These are phyloP conservation scores for Spheniscus humboldti DNA, from an alignment of 2,797 vertebrate species.

Conservation along the genomic window DNA sequence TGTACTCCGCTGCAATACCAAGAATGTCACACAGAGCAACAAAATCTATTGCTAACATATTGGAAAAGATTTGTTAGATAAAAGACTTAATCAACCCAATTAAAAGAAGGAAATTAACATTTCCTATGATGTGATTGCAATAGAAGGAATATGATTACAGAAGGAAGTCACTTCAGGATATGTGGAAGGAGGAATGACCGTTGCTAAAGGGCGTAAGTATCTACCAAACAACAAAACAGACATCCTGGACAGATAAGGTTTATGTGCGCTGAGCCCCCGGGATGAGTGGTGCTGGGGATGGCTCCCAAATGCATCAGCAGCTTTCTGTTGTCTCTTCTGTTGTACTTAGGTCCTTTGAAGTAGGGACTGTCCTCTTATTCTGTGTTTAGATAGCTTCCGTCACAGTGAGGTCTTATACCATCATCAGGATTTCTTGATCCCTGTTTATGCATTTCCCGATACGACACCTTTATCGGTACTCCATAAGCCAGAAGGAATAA, in stretches of 20 bases:
- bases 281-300: background rate
- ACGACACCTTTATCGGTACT: background rate
- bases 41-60: background rate
- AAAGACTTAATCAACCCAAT: constrained; percentile 41
- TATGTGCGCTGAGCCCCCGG: background rate
- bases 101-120: constrained; percentile 45
- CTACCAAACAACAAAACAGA: background rate
- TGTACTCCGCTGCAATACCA: background rate
- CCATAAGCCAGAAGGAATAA: background rate
- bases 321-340: background rate
- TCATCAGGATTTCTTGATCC: background rate
- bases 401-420: background rate
- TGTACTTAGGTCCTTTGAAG: background rate
- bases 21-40: background rate
- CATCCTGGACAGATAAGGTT: background rate
- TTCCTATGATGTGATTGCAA: background rate
- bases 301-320: background rate
- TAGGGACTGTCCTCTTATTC: background rate
- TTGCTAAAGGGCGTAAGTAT: background rate
- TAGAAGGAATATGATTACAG: background rate
- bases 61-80: background rate
- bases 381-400: background rate
- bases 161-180: background rate
- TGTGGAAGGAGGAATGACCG: background rate
- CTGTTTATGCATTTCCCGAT: background rate